These are phyloP conservation scores for Rhizomys pruinosus DNA, from an alignment of 2,113 vertebrate species.

Conservation along the genomic window DNA sequence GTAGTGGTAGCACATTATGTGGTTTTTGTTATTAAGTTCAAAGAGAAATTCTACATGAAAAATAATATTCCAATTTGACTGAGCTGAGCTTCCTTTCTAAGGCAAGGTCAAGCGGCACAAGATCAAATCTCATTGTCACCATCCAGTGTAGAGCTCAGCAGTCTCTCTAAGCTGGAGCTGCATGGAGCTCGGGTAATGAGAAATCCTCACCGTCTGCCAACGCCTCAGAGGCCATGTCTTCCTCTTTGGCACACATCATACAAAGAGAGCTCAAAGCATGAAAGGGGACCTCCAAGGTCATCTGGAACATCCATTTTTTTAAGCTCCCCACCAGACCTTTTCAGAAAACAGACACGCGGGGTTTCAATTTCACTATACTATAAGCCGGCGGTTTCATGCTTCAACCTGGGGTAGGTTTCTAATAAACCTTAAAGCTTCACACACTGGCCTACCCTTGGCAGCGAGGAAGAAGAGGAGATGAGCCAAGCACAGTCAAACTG, in stretches of 20 bases:
- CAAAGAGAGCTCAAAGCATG: slow-evolving; percentile 55
- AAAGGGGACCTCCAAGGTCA: slow-evolving; percentile 63
- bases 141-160: background rate
- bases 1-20: background rate
- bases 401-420: background rate
- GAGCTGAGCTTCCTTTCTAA: slow-evolving; percentile 35
- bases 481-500: background rate
- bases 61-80: background rate
- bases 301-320: slow-evolving; percentile 40
- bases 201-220: slow-evolving; percentile 41
- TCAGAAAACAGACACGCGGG: background rate
- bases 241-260: slow-evolving; percentile 63
- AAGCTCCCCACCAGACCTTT: slow-evolving; percentile 36
- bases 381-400: background rate
- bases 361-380: slow-evolving; percentile 43
- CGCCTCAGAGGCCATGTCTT: slow-evolving; percentile 35
- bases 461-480: background rate
- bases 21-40: slow-evolving; percentile 15
- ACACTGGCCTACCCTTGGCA: background rate
- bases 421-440: slow-evolving; percentile 9
- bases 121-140: slow-evolving; percentile 50
- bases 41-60: slow-evolving; percentile 51
- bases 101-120: slow-evolving; percentile 39
- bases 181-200: slow-evolving; percentile 60
- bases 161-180: slow-evolving; percentile 44